Evolutionary conservation across 1,140 invertebrate species (phyloP).

Genomic region (Lepidurus couesii): DNA sequence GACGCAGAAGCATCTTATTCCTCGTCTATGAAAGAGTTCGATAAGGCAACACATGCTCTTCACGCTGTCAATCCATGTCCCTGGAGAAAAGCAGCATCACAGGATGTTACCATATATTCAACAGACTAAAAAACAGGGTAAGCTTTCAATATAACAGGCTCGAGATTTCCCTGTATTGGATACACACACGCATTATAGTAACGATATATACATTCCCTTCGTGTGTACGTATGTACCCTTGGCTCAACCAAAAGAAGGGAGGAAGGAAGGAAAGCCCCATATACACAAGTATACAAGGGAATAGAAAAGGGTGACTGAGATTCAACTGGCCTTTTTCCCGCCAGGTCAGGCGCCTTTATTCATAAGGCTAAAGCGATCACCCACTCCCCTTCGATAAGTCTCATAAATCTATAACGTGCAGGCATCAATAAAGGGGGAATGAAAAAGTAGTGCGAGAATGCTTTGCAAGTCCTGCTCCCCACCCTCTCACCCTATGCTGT

Average conservation of each 20-base stretch:
- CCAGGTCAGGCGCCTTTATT: not conserved
- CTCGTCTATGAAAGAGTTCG: constrained; percentile 9
- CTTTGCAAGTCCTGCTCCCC: not conserved
- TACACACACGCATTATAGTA: not conserved
- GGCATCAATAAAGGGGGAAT: not conserved
- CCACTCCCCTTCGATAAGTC: constrained; percentile 14
- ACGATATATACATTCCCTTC: not conserved
- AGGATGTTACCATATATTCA: not conserved
- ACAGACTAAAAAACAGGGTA: not conserved
- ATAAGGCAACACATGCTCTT: constrained; percentile 22
- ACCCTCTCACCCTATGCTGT: no score
- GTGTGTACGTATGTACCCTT: not conserved
- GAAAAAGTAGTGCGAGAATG: not conserved
- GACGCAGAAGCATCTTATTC: not conserved
- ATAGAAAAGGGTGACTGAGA: constrained; percentile 1
- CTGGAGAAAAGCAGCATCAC: not conserved
- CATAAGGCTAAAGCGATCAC: constrained; percentile 16
- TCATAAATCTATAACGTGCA: constrained; percentile 6
- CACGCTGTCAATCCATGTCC: constrained; percentile 8
- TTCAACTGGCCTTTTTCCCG: constrained; percentile 6
- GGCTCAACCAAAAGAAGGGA: not conserved
- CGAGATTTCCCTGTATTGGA: not conserved
- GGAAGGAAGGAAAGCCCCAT: not conserved
- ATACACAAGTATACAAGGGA: not conserved
- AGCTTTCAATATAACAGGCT: constrained; percentile 13